These are phyloP conservation scores for Gymnocheta viridis DNA, from an alignment of 2,888 invertebrate species.

Conservation along the genomic window DNA sequence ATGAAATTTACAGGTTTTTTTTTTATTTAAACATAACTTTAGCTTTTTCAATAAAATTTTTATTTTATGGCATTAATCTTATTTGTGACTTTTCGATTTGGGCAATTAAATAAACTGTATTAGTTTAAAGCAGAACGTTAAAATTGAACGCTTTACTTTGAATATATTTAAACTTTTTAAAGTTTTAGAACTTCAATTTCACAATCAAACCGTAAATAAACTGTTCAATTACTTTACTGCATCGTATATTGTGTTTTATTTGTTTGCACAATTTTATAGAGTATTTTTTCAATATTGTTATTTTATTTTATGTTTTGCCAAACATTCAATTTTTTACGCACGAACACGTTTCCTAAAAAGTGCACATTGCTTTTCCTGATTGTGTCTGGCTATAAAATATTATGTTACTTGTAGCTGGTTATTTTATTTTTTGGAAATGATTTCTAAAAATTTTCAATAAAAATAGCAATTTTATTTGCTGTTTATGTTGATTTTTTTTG, in stretches of 20 bases:
- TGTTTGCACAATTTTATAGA: neutral
- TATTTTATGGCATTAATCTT: neutral
- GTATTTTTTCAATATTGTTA: neutral
- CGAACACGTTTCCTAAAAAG: constrained; percentile 65
- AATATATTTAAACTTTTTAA: neutral
- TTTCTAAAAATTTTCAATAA: neutral
- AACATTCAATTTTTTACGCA: constrained; percentile 71
- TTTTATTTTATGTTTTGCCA: constrained; percentile 12
- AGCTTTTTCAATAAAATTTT: neutral
- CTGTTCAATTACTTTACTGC: neutral
- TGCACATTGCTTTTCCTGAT: constrained; percentile 44
- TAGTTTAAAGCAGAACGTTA: neutral
- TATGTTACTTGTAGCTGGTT: constrained; percentile 15
- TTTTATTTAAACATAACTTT: too few relatives aligned
- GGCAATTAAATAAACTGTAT: neutral
- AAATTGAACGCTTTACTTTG: neutral
- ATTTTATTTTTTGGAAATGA: neutral
- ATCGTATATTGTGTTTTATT: neutral
- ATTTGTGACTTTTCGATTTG: too few relatives aligned
- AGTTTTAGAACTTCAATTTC: neutral
- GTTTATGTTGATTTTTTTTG: neutral
- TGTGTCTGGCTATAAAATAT: constrained; percentile 14
- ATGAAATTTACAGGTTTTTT: too few relatives aligned
- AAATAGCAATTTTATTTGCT: constrained; percentile 5
- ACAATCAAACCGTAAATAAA: neutral